phyloP scores from a whole-genome alignment of 2,888 invertebrate species.

The Nemotelus pantherinus region DNA sequence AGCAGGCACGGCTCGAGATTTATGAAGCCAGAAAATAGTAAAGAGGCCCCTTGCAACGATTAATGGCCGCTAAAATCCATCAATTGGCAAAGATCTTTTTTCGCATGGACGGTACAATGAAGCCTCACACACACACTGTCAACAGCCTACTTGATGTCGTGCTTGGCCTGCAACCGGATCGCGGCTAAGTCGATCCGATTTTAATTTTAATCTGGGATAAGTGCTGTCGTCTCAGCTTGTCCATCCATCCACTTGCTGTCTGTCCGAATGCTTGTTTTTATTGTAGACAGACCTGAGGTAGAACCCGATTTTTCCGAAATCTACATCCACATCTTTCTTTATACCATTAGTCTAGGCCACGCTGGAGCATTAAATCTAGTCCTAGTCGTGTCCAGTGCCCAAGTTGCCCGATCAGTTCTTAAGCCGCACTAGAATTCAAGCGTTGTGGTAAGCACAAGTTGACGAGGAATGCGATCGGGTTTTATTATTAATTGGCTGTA shows the following conservation, averaged over 20 bases:
- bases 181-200: conserved; percentile 40
- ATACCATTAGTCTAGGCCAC: neutral
- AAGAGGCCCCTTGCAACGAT: conserved; percentile 2
- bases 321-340: conserved; percentile 11
- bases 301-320: conserved; percentile 9
- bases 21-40: conserved; percentile 35
- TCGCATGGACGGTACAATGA: neutral
- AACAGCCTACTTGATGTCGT: neutral
- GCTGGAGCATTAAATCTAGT: neutral
- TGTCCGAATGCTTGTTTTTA: neutral
- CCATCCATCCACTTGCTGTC: conserved; percentile 18
- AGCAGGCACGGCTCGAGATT: neutral
- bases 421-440: conserved; percentile 4
- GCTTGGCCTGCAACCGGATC: conserved; percentile 35
- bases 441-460: conserved; percentile 13
- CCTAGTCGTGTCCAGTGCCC: conserved; percentile 1
- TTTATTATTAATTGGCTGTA: conserved; percentile 42
- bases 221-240: conserved; percentile 23
- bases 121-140: neutral
- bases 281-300: neutral
- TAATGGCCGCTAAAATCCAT: conserved; percentile 13
- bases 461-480: conserved; percentile 25
- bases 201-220: conserved; percentile 42
- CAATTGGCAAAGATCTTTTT: conserved; percentile 8
- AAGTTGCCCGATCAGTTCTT: neutral